Percentiles rank a stretch among this genome's conserved stretches.
Evolutionary conservation across 2,888 invertebrate species (phyloP).

Genomic region (Campopleginae sp.): DNA sequence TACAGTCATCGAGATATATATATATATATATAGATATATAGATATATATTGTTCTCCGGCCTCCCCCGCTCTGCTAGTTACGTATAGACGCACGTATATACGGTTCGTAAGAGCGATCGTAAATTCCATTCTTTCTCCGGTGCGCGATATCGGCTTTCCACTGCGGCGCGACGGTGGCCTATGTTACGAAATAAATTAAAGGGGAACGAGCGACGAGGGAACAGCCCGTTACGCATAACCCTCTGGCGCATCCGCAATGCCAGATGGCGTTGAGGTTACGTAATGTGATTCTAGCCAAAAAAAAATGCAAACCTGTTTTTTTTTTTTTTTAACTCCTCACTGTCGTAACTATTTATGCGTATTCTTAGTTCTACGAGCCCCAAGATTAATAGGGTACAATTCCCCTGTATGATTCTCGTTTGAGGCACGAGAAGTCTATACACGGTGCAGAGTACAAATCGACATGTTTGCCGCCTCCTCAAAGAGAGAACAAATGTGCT

Average conservation of each 20-base stretch:
- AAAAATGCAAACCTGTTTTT: constrained; percentile 13
- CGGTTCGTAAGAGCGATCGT: constrained; percentile 69
- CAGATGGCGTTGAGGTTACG: constrained; percentile 29
- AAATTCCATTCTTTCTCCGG: constrained; percentile 72
- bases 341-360: constrained; percentile 1
- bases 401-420: too few relatives aligned
- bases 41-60: not conserved
- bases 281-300: constrained; percentile 13
- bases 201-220: constrained; percentile 50
- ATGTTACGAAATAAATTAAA: constrained; percentile 64
- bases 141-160: constrained; percentile 73
- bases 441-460: not conserved
- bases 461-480: not conserved
- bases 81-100: constrained; percentile 59
- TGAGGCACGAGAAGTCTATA: too few relatives aligned
- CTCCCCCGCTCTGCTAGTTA: constrained; percentile 25
- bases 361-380: not conserved
- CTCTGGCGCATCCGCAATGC: constrained; percentile 43
- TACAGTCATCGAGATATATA: constrained; percentile 3
- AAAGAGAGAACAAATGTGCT: not conserved
- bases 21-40: not conserved
- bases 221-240: constrained; percentile 40
- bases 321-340: not conserved
- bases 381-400: not conserved
- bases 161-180: constrained; percentile 62